Evolutionary conservation across 2,888 invertebrate genomes (phyloP).

Genomic region (Orthosia cruda): DNA sequence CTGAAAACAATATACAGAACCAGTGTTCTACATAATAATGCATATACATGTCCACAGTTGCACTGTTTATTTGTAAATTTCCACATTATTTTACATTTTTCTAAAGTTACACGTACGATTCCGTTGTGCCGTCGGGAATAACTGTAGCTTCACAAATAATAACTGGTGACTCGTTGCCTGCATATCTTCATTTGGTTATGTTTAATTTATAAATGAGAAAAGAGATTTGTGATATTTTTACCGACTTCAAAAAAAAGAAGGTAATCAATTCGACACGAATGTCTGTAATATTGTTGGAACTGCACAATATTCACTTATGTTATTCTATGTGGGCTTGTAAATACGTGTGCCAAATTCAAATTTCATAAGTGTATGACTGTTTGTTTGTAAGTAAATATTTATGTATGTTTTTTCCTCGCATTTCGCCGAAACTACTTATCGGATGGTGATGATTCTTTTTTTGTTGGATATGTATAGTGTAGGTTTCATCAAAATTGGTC

Average conservation of each 20-base stretch:
- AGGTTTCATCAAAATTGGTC: too few relatives aligned
- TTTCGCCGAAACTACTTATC: too few relatives aligned
- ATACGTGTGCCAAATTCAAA: too few relatives aligned
- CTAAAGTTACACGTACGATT: conserved; percentile 71
- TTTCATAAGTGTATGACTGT: too few relatives aligned
- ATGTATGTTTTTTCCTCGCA: too few relatives aligned
- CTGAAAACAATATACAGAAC: conserved; percentile 63
- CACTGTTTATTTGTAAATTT: conserved; percentile 74
- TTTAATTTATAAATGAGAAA: conserved; percentile 39
- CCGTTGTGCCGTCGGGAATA: conserved; percentile 58
- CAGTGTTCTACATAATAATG: conserved; percentile 1
- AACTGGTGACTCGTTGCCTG: conserved; percentile 60
- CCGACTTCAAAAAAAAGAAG: not conserved
- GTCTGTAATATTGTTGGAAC: too few relatives aligned
- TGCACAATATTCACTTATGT: too few relatives aligned
- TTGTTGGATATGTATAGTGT: not conserved
- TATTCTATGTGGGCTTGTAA: too few relatives aligned
- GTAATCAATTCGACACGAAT: too few relatives aligned
- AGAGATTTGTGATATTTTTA: not conserved
- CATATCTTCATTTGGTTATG: conserved; percentile 67
- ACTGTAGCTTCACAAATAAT: conserved; percentile 65
- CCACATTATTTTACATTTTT: conserved; percentile 75
- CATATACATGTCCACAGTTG: conserved; percentile 36
- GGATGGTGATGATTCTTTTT: not conserved
- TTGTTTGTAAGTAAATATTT: too few relatives aligned